phyloP scores from a whole-genome alignment of 2,888 invertebrate species.

The Ichneumon xanthorius region DNA sequence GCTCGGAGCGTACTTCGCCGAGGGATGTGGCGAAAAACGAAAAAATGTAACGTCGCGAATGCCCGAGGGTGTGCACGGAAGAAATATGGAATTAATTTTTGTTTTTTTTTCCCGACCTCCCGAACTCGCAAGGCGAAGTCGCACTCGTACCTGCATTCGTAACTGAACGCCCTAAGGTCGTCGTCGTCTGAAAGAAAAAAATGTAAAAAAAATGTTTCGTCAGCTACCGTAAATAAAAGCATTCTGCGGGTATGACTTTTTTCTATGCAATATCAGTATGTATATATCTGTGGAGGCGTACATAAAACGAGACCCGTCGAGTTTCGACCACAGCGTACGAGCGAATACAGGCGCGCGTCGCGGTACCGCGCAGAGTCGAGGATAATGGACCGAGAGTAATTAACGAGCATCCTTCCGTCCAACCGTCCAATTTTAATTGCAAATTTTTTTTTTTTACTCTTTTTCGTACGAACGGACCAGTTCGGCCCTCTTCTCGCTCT shows the following conservation, averaged over 20 bases:
- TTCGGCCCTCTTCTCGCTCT: conserved; percentile 15
- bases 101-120: background rate
- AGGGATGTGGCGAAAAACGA: background rate
- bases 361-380: conserved; percentile 29
- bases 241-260: background rate
- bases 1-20: background rate
- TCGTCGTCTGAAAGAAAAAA: conserved; percentile 9
- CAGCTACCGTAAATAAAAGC: conserved; percentile 30
- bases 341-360: conserved; percentile 9
- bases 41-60: background rate
- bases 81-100: background rate
- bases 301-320: conserved; percentile 30
- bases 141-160: background rate
- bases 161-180: background rate
- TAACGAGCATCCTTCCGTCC: conserved; percentile 66
- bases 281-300: background rate
- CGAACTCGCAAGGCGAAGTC: too few species aligned
- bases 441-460: conserved; percentile 38
- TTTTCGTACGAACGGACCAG: conserved; percentile 29
- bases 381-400: conserved; percentile 71
- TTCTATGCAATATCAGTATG: background rate
- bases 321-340: conserved; percentile 26
- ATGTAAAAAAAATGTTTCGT: conserved; percentile 12
- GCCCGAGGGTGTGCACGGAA: background rate
- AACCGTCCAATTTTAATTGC: conserved; percentile 70